Evolutionary conservation across 2,113 vertebrate species (phyloP).

Genomic region (Seriola quinqueradiata): DNA sequence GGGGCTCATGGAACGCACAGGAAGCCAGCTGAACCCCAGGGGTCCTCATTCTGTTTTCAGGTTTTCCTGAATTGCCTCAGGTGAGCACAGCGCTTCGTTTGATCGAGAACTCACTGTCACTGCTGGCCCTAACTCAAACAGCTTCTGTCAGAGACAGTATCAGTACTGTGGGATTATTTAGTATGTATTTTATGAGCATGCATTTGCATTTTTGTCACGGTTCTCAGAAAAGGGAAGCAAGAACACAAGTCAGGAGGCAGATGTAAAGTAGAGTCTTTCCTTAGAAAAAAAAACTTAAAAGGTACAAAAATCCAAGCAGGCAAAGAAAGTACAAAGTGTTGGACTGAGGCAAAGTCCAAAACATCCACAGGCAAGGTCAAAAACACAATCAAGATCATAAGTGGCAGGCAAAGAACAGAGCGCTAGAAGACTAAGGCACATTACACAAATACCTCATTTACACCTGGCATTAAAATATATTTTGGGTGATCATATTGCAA

Average conservation of each 20-base stretch:
- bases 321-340: background rate
- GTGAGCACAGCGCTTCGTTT: slow-evolving; percentile 45
- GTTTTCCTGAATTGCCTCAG: slow-evolving; percentile 58
- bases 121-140: slow-evolving; percentile 57
- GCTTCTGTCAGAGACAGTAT: slow-evolving; percentile 35
- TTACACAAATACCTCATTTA: background rate
- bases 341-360: too few species aligned
- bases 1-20: slow-evolving; percentile 48
- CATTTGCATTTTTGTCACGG: slow-evolving; percentile 34
- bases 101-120: slow-evolving; percentile 27
- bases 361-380: background rate
- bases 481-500: too few species aligned
- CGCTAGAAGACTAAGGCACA: background rate
- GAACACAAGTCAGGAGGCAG: background rate
- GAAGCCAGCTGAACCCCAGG: slow-evolving; percentile 46
- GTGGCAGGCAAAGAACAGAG: background rate
- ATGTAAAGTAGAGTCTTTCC: background rate
- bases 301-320: background rate
- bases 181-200: slow-evolving; percentile 12
- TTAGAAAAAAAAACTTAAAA: background rate
- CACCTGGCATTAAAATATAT: too few species aligned
- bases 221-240: background rate
- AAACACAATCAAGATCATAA: background rate
- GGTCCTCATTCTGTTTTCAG: slow-evolving; percentile 54
- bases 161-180: slow-evolving; percentile 16